Percentiles rank a stretch among this genome's conserved stretches.
Conservation (phyloP, 2,797 vertebrate genomes). For the Sciaenops ocellatus region DNA sequence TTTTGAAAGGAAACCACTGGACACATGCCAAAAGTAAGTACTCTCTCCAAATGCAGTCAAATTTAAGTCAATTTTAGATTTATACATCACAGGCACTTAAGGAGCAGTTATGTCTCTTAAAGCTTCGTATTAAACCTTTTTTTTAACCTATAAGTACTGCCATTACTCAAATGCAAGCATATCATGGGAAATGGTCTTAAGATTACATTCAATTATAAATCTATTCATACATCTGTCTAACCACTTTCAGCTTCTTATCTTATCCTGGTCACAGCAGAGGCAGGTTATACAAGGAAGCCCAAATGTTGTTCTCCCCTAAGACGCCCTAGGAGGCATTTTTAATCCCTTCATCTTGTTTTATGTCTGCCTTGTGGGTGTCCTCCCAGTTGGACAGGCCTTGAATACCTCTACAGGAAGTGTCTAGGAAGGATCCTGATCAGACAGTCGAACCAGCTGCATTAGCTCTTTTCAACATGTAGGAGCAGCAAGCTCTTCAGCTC, state of each 20-base stretch:
- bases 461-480: conserved; percentile 6
- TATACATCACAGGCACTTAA: conserved; percentile 26
- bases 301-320: background rate
- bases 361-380: background rate
- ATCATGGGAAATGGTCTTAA: conserved; percentile 31
- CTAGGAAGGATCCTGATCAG: conserved; percentile 11
- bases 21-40: conserved; percentile 9
- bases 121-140: conserved; percentile 22
- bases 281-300: background rate
- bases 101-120: conserved; percentile 24
- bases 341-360: conserved; percentile 34
- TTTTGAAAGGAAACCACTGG: background rate
- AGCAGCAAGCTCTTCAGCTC: background rate
- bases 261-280: background rate
- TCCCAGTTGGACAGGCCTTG: conserved; percentile 18
- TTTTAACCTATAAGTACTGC: conserved; percentile 24
- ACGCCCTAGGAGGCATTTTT: background rate
- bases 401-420: conserved; percentile 24
- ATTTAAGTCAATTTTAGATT: conserved; percentile 19
- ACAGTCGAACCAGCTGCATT: background rate
- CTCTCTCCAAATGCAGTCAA: conserved; percentile 15
- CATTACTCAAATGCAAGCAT: conserved; percentile 26
- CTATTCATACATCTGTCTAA: conserved; percentile 8
- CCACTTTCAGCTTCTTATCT: conserved; percentile 13
- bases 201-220: conserved; percentile 36